A percentile compares a stretch with the other conserved stretches of the same genome.
Evolutionary conservation across 2,888 invertebrate species (phyloP).

Genomic region (Schrankia costaestrigalis): DNA sequence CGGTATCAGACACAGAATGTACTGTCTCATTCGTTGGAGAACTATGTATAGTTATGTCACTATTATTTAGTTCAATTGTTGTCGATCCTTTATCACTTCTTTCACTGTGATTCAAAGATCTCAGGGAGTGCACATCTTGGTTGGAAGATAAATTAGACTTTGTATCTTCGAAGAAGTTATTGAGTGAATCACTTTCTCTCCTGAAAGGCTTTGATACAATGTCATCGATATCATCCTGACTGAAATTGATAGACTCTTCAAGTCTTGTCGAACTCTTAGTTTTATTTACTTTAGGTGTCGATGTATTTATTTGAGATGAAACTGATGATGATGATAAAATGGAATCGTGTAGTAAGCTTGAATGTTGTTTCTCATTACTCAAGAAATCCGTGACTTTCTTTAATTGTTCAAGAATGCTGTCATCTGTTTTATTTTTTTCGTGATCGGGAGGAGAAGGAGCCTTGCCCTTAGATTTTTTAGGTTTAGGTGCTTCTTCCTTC

Average conservation of each 20-base stretch:
- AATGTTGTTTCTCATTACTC: slow-evolving; percentile 66
- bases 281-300: slow-evolving; percentile 73
- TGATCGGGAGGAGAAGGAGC: slow-evolving; percentile 86
- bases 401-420: slow-evolving; percentile 69
- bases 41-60: slow-evolving; percentile 88
- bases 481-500: slow-evolving; percentile 60
- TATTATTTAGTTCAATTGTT: slow-evolving; percentile 86
- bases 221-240: slow-evolving; percentile 77
- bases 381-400: slow-evolving; percentile 66
- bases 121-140: slow-evolving; percentile 65
- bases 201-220: slow-evolving; percentile 74
- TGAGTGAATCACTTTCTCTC: slow-evolving; percentile 71
- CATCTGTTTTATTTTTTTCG: slow-evolving; percentile 73
- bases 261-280: slow-evolving; percentile 54
- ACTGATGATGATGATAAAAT: slow-evolving; percentile 33
- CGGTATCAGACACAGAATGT: slow-evolving; percentile 66
- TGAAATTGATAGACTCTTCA: slow-evolving; percentile 71
- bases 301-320: slow-evolving; percentile 62
- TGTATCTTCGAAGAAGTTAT: slow-evolving; percentile 70
- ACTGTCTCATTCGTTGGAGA: slow-evolving; percentile 79
- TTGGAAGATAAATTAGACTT: slow-evolving; percentile 74
- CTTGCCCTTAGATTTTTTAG: slow-evolving; percentile 85
- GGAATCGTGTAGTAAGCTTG: slow-evolving; percentile 59
- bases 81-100: slow-evolving; percentile 79
- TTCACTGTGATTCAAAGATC: slow-evolving; percentile 71